Evolutionary conservation across 2,888 invertebrate genomes (phyloP).

Genomic region (Agrypnus murinus): DNA sequence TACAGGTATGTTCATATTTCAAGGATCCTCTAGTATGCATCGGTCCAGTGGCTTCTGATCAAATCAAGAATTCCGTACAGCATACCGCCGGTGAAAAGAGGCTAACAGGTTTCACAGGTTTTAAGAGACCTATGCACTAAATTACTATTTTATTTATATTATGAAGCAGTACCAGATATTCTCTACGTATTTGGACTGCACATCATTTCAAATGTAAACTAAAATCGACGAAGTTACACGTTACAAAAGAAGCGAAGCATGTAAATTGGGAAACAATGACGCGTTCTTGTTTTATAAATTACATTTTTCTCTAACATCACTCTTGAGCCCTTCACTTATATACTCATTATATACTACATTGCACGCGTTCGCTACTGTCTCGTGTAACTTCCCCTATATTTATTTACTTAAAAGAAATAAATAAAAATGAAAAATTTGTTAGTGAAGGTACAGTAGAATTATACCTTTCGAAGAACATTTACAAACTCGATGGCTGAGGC

Average conservation of each 20-base stretch:
- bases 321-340: slow-evolving; percentile 46
- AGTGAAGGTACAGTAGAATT: slow-evolving; percentile 28
- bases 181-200: slow-evolving; percentile 24
- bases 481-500: slow-evolving; percentile 65
- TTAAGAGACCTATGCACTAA: slow-evolving; percentile 72
- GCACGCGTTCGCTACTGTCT: slow-evolving; percentile 25
- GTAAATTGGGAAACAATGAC: slow-evolving; percentile 18
- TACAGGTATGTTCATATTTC: slow-evolving; percentile 91
- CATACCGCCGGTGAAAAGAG: slow-evolving; percentile 89
- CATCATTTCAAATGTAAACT: slow-evolving; percentile 40
- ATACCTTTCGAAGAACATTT: slow-evolving; percentile 25
- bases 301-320: slow-evolving; percentile 26
- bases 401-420: slow-evolving; percentile 43
- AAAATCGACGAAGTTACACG: slow-evolving; percentile 43
- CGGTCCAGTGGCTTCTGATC: slow-evolving; percentile 87
- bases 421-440: slow-evolving; percentile 29
- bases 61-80: slow-evolving; percentile 80
- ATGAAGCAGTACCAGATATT: slow-evolving; percentile 19
- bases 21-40: slow-evolving; percentile 92
- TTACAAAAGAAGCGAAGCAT: slow-evolving; percentile 16
- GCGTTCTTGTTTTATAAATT: slow-evolving; percentile 14
- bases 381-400: slow-evolving; percentile 47
- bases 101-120: slow-evolving; percentile 75
- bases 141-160: slow-evolving; percentile 33
- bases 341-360: slow-evolving; percentile 24